Evolutionary conservation across 2,888 invertebrate species (phyloP), one percentile per base, ranked within the genome.

Genomic region (Gymnoscelis rufifasciata): DNA sequence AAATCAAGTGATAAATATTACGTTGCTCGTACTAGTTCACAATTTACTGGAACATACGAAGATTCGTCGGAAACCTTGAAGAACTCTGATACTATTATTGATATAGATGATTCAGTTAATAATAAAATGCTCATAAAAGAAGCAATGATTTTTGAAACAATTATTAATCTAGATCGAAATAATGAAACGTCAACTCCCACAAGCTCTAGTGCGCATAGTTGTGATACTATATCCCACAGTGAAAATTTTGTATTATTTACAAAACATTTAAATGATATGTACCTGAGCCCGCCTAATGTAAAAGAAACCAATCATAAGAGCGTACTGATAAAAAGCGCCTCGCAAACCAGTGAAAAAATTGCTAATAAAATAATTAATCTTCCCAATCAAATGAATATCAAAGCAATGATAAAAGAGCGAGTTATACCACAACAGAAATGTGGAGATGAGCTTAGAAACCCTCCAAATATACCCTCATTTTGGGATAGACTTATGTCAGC

Each of bases 401-500:
- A 68, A 57, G 59, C 67, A 10, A 59, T 72, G 11, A 42, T 75
- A 1, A 60, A 62, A 19, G 62, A 70, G 40, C 56, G 48, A 28
- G 60, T 68, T 11, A 58, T 64, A 27, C 15, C 42, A 3, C 59
- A 67, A 33, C 63, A 54, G 39, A 66, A 55, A 52, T 62, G 57
- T 52, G 54, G 64, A 2, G 66, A 72, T n/a, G 74, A 74, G 38
- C 43, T 48, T 1, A 56, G 49, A 12, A 53, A 59, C 38, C 64
- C 71, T 3, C 50, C 54, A 1, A 65, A 62, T 43, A 48, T 73
- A 6, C 42, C 59, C 10, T 78, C 82, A 7, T 57, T 86, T 14
- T 79, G 73, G 75, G 76, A 82, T 3, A 71, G 62, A 43, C 51
- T 86, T 4, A 61, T 66, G 3, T 24, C 62, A 50, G 59, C 70